These are phyloP conservation scores for Phataginus tetradactyla DNA, from an alignment of 2,797 vertebrate genomes.

Conservation along the genomic window DNA sequence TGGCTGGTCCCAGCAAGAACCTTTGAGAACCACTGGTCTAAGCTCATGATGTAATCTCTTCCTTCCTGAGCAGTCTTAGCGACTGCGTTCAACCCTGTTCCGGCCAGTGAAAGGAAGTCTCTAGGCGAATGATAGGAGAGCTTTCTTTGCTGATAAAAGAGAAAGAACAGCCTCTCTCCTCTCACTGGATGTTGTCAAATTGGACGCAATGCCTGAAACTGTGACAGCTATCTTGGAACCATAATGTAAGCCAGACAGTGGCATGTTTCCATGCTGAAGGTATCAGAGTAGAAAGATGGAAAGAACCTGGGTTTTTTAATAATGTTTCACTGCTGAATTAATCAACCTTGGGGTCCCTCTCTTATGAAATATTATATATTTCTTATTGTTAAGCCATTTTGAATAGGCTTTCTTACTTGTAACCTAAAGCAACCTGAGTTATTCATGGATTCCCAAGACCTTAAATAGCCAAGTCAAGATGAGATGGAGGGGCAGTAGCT, in stretches of 20 bases:
- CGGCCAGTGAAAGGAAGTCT: background rate
- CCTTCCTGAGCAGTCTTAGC: background rate
- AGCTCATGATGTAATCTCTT: background rate
- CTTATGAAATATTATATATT: background rate
- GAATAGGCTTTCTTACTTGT: background rate
- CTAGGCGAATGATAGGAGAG: background rate
- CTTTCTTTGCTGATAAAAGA: background rate
- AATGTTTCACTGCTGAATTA: background rate
- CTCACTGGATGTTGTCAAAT: background rate
- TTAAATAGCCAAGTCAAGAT: background rate
- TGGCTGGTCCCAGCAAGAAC: background rate
- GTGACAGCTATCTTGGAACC: background rate
- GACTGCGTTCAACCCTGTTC: background rate
- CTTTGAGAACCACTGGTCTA: background rate
- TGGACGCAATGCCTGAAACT: background rate
- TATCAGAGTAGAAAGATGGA: background rate
- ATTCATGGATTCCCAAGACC: background rate
- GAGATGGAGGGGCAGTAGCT: background rate
- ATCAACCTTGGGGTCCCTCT: background rate
- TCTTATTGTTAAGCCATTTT: background rate
- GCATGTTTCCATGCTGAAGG: background rate
- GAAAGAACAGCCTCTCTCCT: background rate
- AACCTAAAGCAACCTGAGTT: background rate
- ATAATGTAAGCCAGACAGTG: background rate
- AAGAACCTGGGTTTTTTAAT: background rate